Base-by-base conservation (phyloP, 1,140 invertebrate species). In the Mamestra configurata region DNA sequence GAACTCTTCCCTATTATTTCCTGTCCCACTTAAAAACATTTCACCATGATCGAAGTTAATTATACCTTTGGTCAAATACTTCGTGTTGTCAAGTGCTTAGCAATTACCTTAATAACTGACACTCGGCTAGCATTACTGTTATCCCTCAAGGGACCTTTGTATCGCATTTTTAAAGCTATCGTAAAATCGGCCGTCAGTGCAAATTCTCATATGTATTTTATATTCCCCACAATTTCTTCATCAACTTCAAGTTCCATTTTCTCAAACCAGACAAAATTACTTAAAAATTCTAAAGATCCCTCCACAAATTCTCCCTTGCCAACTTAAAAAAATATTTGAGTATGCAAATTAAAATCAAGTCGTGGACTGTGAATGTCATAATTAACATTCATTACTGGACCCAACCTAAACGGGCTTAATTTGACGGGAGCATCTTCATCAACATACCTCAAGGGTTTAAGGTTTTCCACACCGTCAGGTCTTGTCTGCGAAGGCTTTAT, bases 371-470 rank as follows among this genome's bases (percentile, higher is more conserved):
- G 46, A 68, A 68, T 68, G 57, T 64, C 40, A 43, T 77, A 82
- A 86, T 86, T 86, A 87, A 84, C 83, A 77, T 75, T 57, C 37
- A 75, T 37, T 37, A 83, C 76, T 80, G 71, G 55, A 43, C 84
- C 77, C 79, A 82, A 82, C 77, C 81, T 84, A 81, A 73, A 76
- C 68, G 68, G 66, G 72, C 82, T 83, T 84, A 87, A 89, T 90
- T 89, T 86, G 85, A 81, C 75, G 40, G 20, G 35, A 64, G 10
- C 57, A 84, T 90, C 86, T 91, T 89, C 87, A 90, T 91, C 86
- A 89, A 92, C 84, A 86, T 89, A 87, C 85, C 86, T 84, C 79
- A 80, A 82, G 82, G 88, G 86, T 83, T 86, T 82, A 88, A 82
- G 87, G 86, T 85, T 89, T 91, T 89, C 85, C 84, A 82, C 86